Base-by-base conservation (phyloP, 2,797 vertebrate species). In the Tamandua tetradactyla region DNA sequence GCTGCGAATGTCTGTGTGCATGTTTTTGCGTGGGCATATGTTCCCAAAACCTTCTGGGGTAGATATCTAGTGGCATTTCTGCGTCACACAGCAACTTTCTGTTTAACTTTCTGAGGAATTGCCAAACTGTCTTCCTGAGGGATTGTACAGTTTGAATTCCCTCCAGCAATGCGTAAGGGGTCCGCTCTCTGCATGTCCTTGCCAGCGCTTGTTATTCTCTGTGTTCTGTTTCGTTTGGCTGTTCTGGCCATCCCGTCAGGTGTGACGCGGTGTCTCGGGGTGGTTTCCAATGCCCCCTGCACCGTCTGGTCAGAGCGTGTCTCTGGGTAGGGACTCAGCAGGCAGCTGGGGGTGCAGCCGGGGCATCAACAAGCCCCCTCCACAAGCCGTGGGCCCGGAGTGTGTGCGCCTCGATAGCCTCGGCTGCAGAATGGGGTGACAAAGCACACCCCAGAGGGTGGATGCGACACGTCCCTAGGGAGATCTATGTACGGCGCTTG, bases 401-500 rank as follows among this genome's bases (percentile, higher is more conserved):
- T 47, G 22, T 23, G 3, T 47, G 22, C 18, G 2, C 3, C 18
- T 62, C 13, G 13, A 37, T 32, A 44, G 64, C 66, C 59, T 86
- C 75, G n/a, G 74, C 66, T 57, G 32, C 32, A 25, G 76, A 55
- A 62, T 68, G 64, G 35, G 66, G 62, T 20, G 17, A 7, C 59
- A 44, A 71, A 44, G 37, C 8, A 7, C 15, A 30, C 25, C 74
- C 52, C 47, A 13, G 22, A 74, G 57, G 14, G 47, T 47, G 32
- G 44, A 3, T 47, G 7, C 37, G 61, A 61, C 52, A 17, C 42
- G n/a, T 68, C 47, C 6, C 2, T 4, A 27, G 22, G n/a, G 23
- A 14, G 1, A 10, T 27, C 55, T 0, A 0, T 32, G 25, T 32
- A 23, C 49, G 13, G 79, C 0, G 10, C 35, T 40, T 20, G 27